These are phyloP conservation scores for Aleadryas rufinucha DNA, from an alignment of 2,113 vertebrate genomes.

Conservation along the genomic window DNA sequence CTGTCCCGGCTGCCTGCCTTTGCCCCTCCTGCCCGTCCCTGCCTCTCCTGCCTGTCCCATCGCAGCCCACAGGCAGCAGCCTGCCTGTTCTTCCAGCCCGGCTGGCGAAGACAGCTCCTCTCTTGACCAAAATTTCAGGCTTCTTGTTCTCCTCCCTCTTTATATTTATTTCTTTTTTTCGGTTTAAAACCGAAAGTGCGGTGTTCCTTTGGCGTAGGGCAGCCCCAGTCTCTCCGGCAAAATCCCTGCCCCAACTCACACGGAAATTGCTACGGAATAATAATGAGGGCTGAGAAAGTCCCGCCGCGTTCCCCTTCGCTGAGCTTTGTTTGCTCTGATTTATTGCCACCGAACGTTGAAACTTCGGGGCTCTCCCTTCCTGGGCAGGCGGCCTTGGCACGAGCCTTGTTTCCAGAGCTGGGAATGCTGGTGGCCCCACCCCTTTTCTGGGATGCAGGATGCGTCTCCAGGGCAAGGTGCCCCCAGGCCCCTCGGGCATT, in stretches of 20 bases:
- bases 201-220: fast-evolving
- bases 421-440: not conserved
- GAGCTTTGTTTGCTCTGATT: constrained; percentile 35
- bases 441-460: not conserved
- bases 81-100: not conserved
- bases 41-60: not conserved
- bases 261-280: constrained; percentile 13
- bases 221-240: not conserved
- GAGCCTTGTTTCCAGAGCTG: fast-evolving
- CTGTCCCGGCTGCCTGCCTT: not conserved
- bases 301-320: fast-evolving
- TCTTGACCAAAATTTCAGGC: not conserved
- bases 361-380: constrained; percentile 1
- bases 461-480: not conserved
- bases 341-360: not conserved
- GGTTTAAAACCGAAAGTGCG: not conserved
- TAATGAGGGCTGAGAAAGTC: constrained; percentile 6
- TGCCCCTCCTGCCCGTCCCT: not conserved
- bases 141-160: not conserved
- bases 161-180: not conserved
- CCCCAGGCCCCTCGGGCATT: not conserved
- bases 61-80: not conserved
- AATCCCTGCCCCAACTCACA: not conserved
- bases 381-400: not conserved
- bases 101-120: fast-evolving